Conservation (phyloP, 2,113 vertebrate species). For the Nothoprocta pentlandii region DNA sequence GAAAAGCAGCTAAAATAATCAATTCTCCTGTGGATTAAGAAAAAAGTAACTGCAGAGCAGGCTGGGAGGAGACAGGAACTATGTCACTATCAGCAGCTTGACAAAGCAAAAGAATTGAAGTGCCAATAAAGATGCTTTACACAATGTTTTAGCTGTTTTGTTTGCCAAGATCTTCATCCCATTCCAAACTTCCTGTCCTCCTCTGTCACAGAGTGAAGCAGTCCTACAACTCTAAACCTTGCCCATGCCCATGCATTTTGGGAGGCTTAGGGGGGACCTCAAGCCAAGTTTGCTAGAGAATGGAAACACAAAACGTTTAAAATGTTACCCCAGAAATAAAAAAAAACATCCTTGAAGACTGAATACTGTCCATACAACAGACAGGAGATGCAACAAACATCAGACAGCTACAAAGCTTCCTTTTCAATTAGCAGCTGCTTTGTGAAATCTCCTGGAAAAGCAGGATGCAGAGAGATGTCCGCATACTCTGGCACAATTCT, state of each 20-base stretch:
- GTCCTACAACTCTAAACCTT: background rate
- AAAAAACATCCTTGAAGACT: background rate
- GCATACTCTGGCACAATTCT: background rate
- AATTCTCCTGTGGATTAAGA: background rate
- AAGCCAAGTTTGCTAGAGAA: background rate
- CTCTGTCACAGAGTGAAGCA: background rate
- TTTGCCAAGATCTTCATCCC: background rate
- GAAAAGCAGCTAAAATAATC: background rate
- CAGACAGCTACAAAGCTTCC: background rate
- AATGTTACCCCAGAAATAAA: background rate
- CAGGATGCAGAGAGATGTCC: background rate
- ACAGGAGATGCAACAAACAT: background rate
- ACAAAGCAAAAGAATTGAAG: background rate
- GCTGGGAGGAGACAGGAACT: background rate
- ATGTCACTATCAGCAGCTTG: background rate
- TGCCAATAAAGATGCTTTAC: background rate
- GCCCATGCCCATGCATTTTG: background rate
- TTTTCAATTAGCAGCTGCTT: background rate
- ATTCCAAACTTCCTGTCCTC: background rate
- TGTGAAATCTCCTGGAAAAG: background rate
- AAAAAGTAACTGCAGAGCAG: background rate
- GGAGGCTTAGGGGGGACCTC: background rate
- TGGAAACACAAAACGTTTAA: background rate
- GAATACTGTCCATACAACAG: background rate
- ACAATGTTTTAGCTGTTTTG: fast-evolving